Percentiles rank a stretch among this genome's conserved stretches.
These are phyloP conservation scores for Haemorhous mexicanus DNA, from an alignment of 2,113 vertebrate species.

Conservation along the genomic window DNA sequence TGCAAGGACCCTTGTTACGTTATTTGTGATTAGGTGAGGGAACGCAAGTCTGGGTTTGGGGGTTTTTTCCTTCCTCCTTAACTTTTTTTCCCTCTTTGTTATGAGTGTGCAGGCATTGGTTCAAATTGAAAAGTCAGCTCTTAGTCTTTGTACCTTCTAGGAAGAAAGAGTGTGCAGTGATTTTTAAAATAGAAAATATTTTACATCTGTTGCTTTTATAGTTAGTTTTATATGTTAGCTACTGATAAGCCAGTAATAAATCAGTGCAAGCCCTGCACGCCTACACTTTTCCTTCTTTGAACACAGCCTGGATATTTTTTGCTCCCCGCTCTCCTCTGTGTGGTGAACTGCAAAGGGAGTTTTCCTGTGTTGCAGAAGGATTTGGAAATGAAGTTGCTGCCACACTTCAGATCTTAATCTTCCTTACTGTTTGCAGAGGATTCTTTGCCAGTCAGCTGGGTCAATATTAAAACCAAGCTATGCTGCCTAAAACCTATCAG, in stretches of 20 bases:
- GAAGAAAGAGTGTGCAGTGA: background rate
- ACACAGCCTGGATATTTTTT: background rate
- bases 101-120: background rate
- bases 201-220: background rate
- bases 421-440: background rate
- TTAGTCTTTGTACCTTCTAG: background rate
- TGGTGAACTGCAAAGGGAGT: background rate
- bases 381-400: background rate
- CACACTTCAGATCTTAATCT: background rate
- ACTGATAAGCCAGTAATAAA: background rate
- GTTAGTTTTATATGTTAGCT: background rate
- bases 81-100: background rate
- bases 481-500: background rate
- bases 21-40: background rate
- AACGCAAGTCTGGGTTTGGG: background rate
- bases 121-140: background rate
- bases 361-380: background rate
- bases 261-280: background rate
- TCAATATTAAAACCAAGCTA: background rate
- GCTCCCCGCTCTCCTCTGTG: background rate
- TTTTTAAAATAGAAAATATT: background rate
- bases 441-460: background rate
- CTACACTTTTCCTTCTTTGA: constrained; percentile 7
- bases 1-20: background rate
- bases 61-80: background rate